Evolutionary conservation across 2,888 invertebrate species (phyloP), one percentile per base, ranked within the genome.

Genomic region (Arrhopalites spinosus): DNA sequence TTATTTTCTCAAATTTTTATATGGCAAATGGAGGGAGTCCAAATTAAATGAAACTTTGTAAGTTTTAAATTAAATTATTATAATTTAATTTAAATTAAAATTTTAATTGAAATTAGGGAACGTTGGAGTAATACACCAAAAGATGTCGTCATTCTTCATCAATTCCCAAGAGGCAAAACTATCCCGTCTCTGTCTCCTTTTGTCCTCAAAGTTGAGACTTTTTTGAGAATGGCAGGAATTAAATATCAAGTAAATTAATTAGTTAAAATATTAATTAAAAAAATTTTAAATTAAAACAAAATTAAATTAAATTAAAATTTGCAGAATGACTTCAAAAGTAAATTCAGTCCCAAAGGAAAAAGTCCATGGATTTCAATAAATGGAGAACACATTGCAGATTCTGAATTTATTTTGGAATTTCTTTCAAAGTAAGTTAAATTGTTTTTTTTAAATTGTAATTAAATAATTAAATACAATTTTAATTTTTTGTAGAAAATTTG

Each of bases 301-400:
- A n/a, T n/a, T n/a, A n/a, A n/a, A n/a, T n/a, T 23, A 25, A 64
- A 25, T 27, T 25, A 64, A 25, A 27, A 23, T 23, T 25, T 56
- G 27, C 56, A 70, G 70, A 47, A 29, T 3, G 70, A 70, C 30
- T 2, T 56, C 29, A 53, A 20, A 53, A 25, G 36, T 47, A 61
- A 76, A 0, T 75, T 64, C 50, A 75, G 79, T 15, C 78, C 77
- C 17, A 77, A 69, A 63, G 79, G 77, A 7, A 80, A 81, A 77
- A 77, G 79, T 13, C 81, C 81, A n/a, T 81, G 80, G 80, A 81
- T 81, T 23, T 78, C 79, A 7, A 30, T 80, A 43, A 80, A 81
- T 67, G 80, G 81, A n/a, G 53, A 78, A n/a, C 79, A 81, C 56
- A 56, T 79, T 17, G 66, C 69, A 1, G 81, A 81, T 72, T 78